A percentile compares a stretch with the other conserved stretches of the same genome.
Conservation (phyloP, 2,797 vertebrate genomes). For the Fratercula arctica region DNA sequence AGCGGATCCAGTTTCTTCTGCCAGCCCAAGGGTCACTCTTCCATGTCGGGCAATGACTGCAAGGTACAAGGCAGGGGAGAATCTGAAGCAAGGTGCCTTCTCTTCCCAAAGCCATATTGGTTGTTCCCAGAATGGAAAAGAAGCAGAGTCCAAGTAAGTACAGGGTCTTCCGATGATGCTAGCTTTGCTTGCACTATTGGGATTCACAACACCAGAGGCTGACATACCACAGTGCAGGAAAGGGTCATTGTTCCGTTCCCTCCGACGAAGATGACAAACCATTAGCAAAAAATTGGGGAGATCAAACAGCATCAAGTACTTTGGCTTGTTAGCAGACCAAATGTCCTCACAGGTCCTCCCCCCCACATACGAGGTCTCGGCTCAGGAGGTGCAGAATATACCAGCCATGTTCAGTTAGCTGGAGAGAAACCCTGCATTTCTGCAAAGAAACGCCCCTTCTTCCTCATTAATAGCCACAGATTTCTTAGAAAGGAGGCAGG, state of each 20-base stretch:
- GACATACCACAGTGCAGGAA: constrained; percentile 48
- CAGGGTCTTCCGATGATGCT: constrained; percentile 58
- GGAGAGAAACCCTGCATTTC: not conserved
- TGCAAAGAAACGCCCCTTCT: not conserved
- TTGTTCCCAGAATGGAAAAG: constrained; percentile 72
- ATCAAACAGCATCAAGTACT: not conserved
- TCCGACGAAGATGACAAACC: not conserved
- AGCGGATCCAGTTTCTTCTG: constrained; percentile 6
- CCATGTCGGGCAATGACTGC: constrained; percentile 11
- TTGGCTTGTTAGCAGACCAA: not conserved
- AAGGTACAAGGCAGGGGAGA: constrained; percentile 48
- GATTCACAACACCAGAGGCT: constrained; percentile 26
- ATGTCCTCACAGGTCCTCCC: not conserved
- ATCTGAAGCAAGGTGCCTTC: constrained; percentile 49
- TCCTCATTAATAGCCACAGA: not conserved
- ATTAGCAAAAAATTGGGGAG: not conserved
- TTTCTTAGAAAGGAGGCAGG: constrained; percentile 38
- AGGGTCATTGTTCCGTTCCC: not conserved
- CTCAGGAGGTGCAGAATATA: not conserved
- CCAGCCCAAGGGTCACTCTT: not conserved
- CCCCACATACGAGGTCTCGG: not conserved
- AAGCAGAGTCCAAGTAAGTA: constrained; percentile 69
- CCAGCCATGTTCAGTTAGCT: not conserved
- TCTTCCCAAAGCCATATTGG: constrained; percentile 66
- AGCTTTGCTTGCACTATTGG: constrained; percentile 29